Evolutionary conservation across 2,113 vertebrate genomes (phyloP).

Genomic region (Bagarius yarrelli): DNA sequence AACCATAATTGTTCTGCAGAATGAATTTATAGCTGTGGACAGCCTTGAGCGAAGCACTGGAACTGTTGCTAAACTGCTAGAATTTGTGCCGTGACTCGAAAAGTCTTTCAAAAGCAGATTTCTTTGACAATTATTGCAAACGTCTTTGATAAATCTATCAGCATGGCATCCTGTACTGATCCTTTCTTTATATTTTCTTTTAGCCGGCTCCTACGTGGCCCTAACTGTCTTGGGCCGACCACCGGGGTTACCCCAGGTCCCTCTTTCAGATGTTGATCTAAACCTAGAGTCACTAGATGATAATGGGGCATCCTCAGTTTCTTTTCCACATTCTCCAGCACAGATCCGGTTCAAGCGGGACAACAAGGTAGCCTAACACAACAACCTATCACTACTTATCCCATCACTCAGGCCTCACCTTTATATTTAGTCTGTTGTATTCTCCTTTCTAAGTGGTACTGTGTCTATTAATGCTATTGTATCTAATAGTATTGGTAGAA

Average conservation of each 20-base stretch:
- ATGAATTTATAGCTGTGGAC: too few relatives aligned
- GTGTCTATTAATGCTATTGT: too few relatives aligned
- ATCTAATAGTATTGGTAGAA: not conserved
- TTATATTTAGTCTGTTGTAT: not conserved
- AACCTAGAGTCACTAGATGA: conserved; percentile 64
- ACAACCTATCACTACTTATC: conserved; percentile 74
- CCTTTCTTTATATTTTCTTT: not conserved
- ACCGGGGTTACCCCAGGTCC: conserved; percentile 86
- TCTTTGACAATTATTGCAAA: too few relatives aligned
- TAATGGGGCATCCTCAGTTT: conserved; percentile 61
- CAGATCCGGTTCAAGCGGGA: conserved; percentile 67
- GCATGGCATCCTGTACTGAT: not conserved
- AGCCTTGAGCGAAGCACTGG: too few relatives aligned
- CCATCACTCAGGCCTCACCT: not conserved
- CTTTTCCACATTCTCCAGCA: conserved; percentile 83
- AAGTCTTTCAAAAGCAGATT: too few relatives aligned
- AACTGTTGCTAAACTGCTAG: too few relatives aligned
- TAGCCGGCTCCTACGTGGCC: conserved; percentile 97
- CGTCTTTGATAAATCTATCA: not conserved
- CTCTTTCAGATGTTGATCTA: conserved; percentile 80
- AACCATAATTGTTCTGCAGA: too few relatives aligned
- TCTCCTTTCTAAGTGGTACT: too few relatives aligned
- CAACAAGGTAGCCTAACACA: conserved; percentile 71
- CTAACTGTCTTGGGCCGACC: conserved; percentile 96
- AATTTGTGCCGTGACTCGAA: too few relatives aligned